Evolutionary conservation across 1,140 invertebrate species (phyloP), one percentile per base, ranked within the genome.

Genomic region (Amyelois transitella): DNA sequence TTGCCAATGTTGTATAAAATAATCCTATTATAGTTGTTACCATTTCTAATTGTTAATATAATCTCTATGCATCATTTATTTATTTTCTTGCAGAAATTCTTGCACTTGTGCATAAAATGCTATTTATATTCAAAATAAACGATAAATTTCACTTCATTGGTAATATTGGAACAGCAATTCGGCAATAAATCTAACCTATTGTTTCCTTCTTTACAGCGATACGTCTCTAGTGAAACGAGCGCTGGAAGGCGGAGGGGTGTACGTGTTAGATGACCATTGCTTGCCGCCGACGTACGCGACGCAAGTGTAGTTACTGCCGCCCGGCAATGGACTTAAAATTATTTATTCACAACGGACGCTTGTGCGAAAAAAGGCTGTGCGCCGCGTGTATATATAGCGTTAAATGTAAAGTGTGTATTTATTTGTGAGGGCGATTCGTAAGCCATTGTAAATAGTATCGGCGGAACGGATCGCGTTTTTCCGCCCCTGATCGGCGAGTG

Each of bases 231-330:
- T 89, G 67, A 89, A 89, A 64, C 77, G 88, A 58, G 86, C 87
- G 75, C 75, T 88, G 50, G 83, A 86, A 59, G 85, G 87, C 79
- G 86, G 88, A 64, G 84, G 85, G 72, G 87, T 89, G 65, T 89
- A 89, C 75, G 84, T 88, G 43, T 54, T 89, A 58, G 88, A 89
- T 71, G 88, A 89, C 66, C 85, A 89, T 60, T 89, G 86, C 80
- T 70, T 89, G 71, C 86, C 86, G 79, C 88, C 88, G 58, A 89
- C 87, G 72, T 89, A 88, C 69, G 88, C 88, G 53, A 89, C 88
- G 66, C 86, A 88, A 86, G 88, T 89, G 77, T 89, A 89, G 88
- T 88, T 76, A 55, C 58, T 55, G 69, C 56, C 51, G 65, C 66
- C 66, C 76, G 64, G 54, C 70, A 71, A 69, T 71, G 71, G 66